phyloP scores from a whole-genome alignment of 2,888 invertebrate genomes.

The Glaucopsyche alexis region DNA sequence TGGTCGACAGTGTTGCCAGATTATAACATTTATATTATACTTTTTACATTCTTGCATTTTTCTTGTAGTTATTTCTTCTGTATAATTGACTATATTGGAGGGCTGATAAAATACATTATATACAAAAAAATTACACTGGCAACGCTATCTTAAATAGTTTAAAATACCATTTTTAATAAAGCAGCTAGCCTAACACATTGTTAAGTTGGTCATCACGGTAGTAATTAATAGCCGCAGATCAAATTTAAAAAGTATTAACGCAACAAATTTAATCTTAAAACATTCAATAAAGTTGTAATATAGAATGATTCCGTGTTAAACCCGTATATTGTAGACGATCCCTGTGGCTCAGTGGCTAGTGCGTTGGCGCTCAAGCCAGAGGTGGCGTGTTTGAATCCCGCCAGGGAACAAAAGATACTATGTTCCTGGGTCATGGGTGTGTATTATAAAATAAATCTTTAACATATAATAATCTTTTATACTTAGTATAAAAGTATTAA shows the following conservation, averaged over 20 bases:
- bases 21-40: background rate
- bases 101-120: background rate
- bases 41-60: background rate
- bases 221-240: background rate
- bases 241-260: background rate
- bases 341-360: no score
- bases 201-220: background rate
- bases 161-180: constrained; percentile 7
- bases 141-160: constrained; percentile 28
- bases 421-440: no score
- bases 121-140: background rate
- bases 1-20: constrained; percentile 33
- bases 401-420: no score
- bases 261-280: background rate
- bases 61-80: no score
- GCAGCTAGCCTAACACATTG: constrained; percentile 16
- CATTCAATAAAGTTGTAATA: background rate
- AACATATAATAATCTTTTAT: no score
- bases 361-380: no score
- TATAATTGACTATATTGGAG: no score
- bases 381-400: no score
- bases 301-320: no score
- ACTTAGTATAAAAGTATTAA: no score
- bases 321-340: no score
- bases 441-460: no score